Evolutionary conservation across 35 echinoderm and acorn worm genomes (phyloP), one percentile per base, ranked within the genome.

Genomic region (Nesometra sesokonis): DNA sequence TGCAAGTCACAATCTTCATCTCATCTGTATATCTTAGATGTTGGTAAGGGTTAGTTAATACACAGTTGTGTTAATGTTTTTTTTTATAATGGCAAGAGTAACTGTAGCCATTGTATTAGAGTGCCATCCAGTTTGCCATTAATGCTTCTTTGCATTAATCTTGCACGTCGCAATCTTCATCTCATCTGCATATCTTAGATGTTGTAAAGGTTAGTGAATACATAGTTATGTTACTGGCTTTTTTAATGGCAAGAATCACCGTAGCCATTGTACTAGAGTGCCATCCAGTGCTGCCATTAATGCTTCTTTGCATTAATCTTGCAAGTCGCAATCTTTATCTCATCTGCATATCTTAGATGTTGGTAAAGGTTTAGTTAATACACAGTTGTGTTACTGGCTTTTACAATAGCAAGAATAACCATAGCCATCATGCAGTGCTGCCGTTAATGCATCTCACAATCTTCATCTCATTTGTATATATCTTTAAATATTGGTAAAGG

Each of bases 41-140:
- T 94, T n/a, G 30, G 31, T 29, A 91, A 94, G 85, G 96, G 93
- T 95, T 21, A 84, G 78, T 29, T 23, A 30, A 3, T 35, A 23
- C 5, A 9, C 23, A 19, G 11, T 32, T 34, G 85, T 82, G 84
- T 98, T 86, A 98, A 98, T 88, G 87, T 92, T 35, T n/a, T n/a
- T n/a, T 34, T 98, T 32, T 98, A 94, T 82, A 98, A 98, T 86
- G 95, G 95, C 34, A 57, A 67, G 35, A 32, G 29, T 32, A 92
- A 86, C 32, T 33, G 46, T 17, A 94, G 92, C 57, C 95, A 98
- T 57, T 87, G 88, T 35, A 89, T 92, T 36, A 85, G 89, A 52
- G 90, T 98, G 47, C 95, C 95, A 32, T 98, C 95, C 8, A 87
- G 87, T 17, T n/a, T 31, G 86, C 85, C 76, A 93, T 93, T 33